Evolutionary conservation across 2,113 vertebrate genomes (phyloP).

Genomic region (Dendropsophus ebraccatus): DNA sequence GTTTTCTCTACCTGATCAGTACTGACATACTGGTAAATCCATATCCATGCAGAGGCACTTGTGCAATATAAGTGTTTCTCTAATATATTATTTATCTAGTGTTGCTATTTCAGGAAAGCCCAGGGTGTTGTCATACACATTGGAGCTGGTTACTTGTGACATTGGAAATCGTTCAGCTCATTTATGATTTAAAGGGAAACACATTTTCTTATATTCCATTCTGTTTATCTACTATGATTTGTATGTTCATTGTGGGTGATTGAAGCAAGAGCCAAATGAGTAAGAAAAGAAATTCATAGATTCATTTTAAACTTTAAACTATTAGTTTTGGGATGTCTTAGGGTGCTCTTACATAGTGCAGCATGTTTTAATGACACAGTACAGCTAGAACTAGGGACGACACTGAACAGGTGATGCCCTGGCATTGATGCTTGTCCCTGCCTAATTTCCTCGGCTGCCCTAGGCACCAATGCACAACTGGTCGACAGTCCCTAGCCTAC

Average conservation of each 20-base stretch:
- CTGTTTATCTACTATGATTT: slow-evolving; percentile 69
- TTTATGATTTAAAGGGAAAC: slow-evolving; percentile 65
- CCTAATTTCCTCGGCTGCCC: too few species aligned
- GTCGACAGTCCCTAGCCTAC: too few species aligned
- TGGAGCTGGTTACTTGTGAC: slow-evolving; percentile 58
- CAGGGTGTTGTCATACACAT: neutral
- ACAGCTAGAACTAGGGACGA: too few species aligned
- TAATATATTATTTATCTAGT: slow-evolving; percentile 54
- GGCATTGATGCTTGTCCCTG: too few species aligned
- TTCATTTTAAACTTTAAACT: neutral
- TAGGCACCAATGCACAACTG: too few species aligned
- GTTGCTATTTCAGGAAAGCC: slow-evolving; percentile 57
- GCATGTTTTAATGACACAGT: too few species aligned
- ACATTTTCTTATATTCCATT: slow-evolving; percentile 68
- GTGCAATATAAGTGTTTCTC: slow-evolving; percentile 60
- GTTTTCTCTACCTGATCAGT: neutral
- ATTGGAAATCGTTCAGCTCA: slow-evolving; percentile 56
- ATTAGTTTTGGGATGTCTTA: too few species aligned
- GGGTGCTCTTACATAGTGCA: too few species aligned
- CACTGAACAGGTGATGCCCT: too few species aligned
- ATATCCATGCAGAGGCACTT: slow-evolving; percentile 16
- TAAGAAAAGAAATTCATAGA: neutral
- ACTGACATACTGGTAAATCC: slow-evolving; percentile 14
- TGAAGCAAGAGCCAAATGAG: slow-evolving; percentile 51
- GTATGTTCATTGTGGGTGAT: slow-evolving; percentile 69